These are phyloP conservation scores for Stegastes partitus DNA, from an alignment of 2,113 vertebrate genomes.

Conservation along the genomic window DNA sequence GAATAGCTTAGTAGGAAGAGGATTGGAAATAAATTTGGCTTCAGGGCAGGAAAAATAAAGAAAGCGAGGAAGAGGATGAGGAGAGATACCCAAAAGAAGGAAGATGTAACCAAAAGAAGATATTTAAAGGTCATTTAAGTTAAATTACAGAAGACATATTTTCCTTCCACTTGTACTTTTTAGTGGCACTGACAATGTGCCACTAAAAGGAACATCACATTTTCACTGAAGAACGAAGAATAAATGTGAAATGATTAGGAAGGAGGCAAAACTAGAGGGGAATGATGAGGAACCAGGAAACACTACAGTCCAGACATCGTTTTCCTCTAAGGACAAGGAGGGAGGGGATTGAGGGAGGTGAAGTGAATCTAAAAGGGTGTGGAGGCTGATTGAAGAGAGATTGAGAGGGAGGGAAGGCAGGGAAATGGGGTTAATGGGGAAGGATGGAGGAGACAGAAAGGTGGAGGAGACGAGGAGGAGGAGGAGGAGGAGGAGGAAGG, in stretches of 20 bases:
- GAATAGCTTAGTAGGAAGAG: constrained; percentile 14
- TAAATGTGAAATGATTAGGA: too few relatives aligned
- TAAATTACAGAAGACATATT: too few relatives aligned
- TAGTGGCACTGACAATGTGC: constrained; percentile 2
- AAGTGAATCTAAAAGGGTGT: constrained; percentile 47
- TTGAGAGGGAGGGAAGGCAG: background rate
- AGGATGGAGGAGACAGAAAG: constrained; percentile 10
- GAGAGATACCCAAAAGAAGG: too few relatives aligned
- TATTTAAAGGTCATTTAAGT: constrained; percentile 27
- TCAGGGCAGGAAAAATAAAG: constrained; percentile 12
- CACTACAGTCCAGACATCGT: background rate
- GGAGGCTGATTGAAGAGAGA: constrained; percentile 28
- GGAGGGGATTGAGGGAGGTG: constrained; percentile 43
- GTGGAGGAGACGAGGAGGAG: too few relatives aligned
- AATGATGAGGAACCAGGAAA: background rate
- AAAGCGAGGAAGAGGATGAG: background rate
- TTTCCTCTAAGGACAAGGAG: constrained; percentile 8
- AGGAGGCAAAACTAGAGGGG: too few relatives aligned
- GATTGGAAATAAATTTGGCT: constrained; percentile 24
- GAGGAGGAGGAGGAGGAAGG: background rate
- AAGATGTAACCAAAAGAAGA: background rate
- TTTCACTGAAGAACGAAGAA: background rate
- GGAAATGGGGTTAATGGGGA: constrained; percentile 42
- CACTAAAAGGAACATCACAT: background rate
- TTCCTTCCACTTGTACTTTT: background rate